These are phyloP conservation scores for Drosophila mimetica DNA, from an alignment of 2,888 invertebrate genomes.

Conservation along the genomic window DNA sequence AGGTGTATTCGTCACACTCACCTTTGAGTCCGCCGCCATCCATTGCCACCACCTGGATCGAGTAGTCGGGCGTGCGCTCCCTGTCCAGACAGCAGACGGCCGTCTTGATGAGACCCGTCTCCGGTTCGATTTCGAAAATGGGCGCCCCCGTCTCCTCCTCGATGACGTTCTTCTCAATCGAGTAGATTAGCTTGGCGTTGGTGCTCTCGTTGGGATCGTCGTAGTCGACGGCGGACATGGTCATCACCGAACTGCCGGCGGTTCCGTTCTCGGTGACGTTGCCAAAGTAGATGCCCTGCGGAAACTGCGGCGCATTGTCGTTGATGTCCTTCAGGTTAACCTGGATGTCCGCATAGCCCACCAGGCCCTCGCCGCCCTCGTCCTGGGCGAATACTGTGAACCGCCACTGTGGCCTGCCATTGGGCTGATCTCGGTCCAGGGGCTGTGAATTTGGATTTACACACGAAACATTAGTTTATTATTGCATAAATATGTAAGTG, in stretches of 20 bases:
- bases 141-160: conserved; percentile 98
- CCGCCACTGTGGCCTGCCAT: conserved; percentile 97
- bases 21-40: conserved; percentile 97
- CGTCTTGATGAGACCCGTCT: conserved; percentile 97
- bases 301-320: conserved; percentile 98
- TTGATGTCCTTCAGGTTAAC: conserved; percentile 98
- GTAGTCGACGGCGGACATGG: conserved; percentile 98
- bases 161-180: conserved; percentile 97
- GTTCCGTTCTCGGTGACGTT: conserved; percentile 98
- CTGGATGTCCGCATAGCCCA: conserved; percentile 98
- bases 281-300: conserved; percentile 95
- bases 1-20: conserved; percentile 78
- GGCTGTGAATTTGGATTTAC: conserved; percentile 86
- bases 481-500: fast-evolving
- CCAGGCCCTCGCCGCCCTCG: conserved; percentile 96
- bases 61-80: conserved; percentile 97
- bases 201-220: conserved; percentile 98
- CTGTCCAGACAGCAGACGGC: conserved; percentile 96
- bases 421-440: conserved; percentile 97
- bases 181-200: conserved; percentile 96
- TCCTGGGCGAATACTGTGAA: conserved; percentile 98
- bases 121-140: conserved; percentile 97
- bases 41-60: conserved; percentile 97
- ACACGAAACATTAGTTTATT: not conserved
- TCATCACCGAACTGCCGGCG: conserved; percentile 98